Percentiles rank a stretch among this genome's conserved stretches.
phyloP scores from a whole-genome alignment of 2,797 vertebrate genomes.

The Sebastes kiyomatsui region DNA sequence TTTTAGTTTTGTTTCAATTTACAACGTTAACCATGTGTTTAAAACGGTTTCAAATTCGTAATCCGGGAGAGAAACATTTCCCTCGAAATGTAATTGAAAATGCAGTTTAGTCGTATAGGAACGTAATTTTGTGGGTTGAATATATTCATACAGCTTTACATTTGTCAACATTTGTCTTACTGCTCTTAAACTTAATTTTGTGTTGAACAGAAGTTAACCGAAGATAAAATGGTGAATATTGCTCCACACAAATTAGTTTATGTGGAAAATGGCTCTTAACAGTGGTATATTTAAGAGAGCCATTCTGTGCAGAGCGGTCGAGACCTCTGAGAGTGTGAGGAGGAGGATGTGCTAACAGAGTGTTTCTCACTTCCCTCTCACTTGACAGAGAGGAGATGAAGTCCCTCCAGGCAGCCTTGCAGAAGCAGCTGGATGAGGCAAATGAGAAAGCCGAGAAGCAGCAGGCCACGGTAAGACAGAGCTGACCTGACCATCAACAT shows the following conservation, averaged over 20 bases:
- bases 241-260: not conserved
- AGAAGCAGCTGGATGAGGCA: constrained; percentile 97
- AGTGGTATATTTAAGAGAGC: constrained; percentile 9
- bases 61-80: too few species aligned
- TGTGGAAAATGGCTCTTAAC: not conserved
- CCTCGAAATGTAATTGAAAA: too few species aligned
- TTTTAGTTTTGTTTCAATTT: too few species aligned
- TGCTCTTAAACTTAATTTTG: not conserved
- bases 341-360: constrained; percentile 65
- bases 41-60: too few species aligned
- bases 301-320: not conserved
- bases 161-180: not conserved
- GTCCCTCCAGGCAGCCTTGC: constrained; percentile 94
- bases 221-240: not conserved
- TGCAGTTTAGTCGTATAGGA: too few species aligned
- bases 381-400: constrained; percentile 96
- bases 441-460: constrained; percentile 94
- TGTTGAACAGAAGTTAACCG: not conserved
- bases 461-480: constrained; percentile 91
- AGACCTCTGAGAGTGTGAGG: constrained; percentile 14
- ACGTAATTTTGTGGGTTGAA: too few species aligned
- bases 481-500: constrained; percentile 61
- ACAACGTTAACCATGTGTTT: too few species aligned
- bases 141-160: not conserved
- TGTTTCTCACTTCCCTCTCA: constrained; percentile 68